A percentile compares a stretch with the other conserved stretches of the same genome.
Conservation (phyloP, 1,140 invertebrate species). For the Nasonia vitripennis region DNA sequence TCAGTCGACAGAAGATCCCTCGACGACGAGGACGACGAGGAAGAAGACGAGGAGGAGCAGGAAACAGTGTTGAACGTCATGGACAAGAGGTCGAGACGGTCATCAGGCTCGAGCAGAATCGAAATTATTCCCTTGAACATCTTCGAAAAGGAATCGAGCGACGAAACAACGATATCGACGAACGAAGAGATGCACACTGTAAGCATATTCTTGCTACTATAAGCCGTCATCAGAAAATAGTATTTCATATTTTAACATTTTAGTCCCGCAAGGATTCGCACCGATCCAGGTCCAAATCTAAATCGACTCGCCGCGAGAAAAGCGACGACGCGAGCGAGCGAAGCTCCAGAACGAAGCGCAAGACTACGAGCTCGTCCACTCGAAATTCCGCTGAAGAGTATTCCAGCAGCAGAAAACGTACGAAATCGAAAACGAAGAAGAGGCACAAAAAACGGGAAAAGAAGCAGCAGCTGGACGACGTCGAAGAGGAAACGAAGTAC, state of each 20-base stretch:
- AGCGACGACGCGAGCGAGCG: conserved; percentile 7
- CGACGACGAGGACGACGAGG: not conserved
- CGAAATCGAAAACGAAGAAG: conserved; percentile 43
- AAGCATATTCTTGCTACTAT: conserved; percentile 9
- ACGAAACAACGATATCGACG: conserved; percentile 51
- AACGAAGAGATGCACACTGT: conserved; percentile 54
- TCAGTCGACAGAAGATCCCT: not conserved
- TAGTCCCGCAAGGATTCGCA: conserved; percentile 18
- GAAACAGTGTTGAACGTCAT: conserved; percentile 30
- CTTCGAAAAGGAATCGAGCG: conserved; percentile 35
- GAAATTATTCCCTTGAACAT: conserved; percentile 43
- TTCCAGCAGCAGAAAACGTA: not conserved
- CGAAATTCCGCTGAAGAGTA: conserved; percentile 48
- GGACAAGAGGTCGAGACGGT: conserved; percentile 31
- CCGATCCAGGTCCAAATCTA: conserved; percentile 9
- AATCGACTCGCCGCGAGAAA: not conserved
- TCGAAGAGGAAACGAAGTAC: conserved; percentile 56
- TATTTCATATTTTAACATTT: conserved; percentile 12
- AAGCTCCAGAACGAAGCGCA: conserved; percentile 49
- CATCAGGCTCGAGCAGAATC: conserved; percentile 44
- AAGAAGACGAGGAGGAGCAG: conserved; percentile 38
- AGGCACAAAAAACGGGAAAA: conserved; percentile 55
- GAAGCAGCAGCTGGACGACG: not conserved
- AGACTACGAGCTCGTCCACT: conserved; percentile 47
- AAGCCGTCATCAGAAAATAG: not conserved